These are phyloP conservation scores for Panagrolaimus sp. DNA, from an alignment of 1,140 invertebrate species.

Conservation along the genomic window DNA sequence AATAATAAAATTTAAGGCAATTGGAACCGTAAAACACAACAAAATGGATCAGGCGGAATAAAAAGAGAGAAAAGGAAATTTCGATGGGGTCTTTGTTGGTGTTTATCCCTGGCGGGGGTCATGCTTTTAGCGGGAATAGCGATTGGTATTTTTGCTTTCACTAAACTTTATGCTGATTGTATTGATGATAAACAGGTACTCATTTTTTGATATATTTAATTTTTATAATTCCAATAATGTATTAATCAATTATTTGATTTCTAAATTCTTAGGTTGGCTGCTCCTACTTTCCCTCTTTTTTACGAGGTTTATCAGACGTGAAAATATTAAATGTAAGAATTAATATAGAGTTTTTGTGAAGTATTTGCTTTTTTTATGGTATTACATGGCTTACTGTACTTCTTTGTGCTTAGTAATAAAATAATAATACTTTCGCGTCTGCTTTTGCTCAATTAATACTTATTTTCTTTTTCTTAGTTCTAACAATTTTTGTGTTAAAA, in stretches of 20 bases:
- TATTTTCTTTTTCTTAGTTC: constrained; percentile 11
- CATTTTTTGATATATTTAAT: neutral
- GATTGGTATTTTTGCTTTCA: neutral
- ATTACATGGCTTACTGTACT: too few species aligned
- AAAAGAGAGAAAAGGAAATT: neutral
- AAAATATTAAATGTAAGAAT: too few species aligned
- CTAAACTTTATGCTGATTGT: neutral
- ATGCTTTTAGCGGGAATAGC: neutral
- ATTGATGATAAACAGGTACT: constrained; percentile 12
- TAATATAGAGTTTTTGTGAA: neutral
- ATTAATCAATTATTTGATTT: neutral
- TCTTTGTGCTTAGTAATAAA: constrained; percentile 14
- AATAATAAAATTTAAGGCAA: constrained; percentile 24
- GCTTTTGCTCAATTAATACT: constrained; percentile 34
- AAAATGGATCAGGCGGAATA: constrained; percentile 14
- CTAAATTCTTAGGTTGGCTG: too few species aligned
- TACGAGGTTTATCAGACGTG: too few species aligned
- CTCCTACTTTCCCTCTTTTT: too few species aligned
- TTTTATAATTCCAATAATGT: neutral
- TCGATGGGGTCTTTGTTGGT: constrained; percentile 20
- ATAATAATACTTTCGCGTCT: neutral
- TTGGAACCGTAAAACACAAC: constrained; percentile 14
- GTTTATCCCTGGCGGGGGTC: neutral
- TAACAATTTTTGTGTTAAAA: neutral
- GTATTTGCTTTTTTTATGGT: too few species aligned